Evolutionary conservation across 2,113 vertebrate genomes (phyloP), one percentile per base, ranked within the genome.

Genomic region (Cyphomyrus discorhynchus): DNA sequence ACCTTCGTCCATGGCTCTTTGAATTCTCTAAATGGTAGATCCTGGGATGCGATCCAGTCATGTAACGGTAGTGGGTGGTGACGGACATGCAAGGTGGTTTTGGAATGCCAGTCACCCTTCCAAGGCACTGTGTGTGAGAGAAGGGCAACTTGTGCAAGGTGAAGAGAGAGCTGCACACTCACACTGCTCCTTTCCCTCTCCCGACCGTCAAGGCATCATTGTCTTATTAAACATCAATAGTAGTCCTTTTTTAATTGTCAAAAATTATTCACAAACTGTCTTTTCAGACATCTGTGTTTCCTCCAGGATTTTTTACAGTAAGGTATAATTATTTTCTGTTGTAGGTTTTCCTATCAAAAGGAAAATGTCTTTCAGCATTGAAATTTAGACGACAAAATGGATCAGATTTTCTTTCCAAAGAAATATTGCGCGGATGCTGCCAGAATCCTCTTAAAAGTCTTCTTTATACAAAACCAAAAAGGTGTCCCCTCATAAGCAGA

Each of bases 181-280:
- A 47, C 82, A 84, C 45, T 84, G 45, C 15, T 21, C 2, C 94
- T 91, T 89, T 49, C 86, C 45, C 91, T 92, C 92, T 92, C 90
- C 93, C 92, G 92, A 91, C 93, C 93, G 92, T 94, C 93, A 95
- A 96, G 95, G 95, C 95, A 94, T 92, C 95, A 94, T 95, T 52
- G 74, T 83, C 74, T 11, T 62, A 13, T 47, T 70, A 92, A 91
- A 74, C 70, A 87, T 86, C 91, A 80, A 93, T 93, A 94, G 93
- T 93, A 93, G 93, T 58, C 39, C 31, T 39, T 95, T 95, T 96
- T 94, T 95, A 95, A 94, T 96, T 45, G 39, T 11, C 19, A 96
- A 96, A 96, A 96, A 96, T 96, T 96, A 96, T 96, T 93, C 95
- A 93, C 95, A 80, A 27, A 15, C 21, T 46, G 95, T 93, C 92